phyloP scores from a whole-genome alignment of 2,888 invertebrate genomes.

The Eudasyphora cyanicolor region DNA sequence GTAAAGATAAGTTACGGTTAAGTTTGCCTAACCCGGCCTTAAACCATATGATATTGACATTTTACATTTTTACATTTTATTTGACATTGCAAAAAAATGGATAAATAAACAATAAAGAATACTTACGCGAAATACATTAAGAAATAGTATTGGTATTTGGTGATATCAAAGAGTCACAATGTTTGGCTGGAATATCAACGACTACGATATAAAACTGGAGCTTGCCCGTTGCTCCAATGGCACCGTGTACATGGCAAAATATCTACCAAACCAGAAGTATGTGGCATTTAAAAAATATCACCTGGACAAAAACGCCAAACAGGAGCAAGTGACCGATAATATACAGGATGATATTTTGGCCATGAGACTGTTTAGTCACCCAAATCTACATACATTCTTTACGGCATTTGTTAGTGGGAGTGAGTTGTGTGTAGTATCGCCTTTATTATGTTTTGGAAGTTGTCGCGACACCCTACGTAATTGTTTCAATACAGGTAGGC shows the following conservation, averaged over 20 bases:
- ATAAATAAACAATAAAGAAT: neutral
- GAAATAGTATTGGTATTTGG: too few species aligned
- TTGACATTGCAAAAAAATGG: neutral
- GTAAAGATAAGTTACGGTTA: too few species aligned
- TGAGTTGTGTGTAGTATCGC: conserved; percentile 89
- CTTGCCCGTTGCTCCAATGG: conserved; percentile 87
- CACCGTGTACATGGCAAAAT: conserved; percentile 86
- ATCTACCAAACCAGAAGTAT: conserved; percentile 84
- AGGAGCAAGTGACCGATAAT: conserved; percentile 82
- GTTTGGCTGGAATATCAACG: conserved; percentile 83
- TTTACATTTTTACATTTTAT: too few species aligned
- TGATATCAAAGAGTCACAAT: too few species aligned
- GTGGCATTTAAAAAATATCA: conserved; percentile 89
- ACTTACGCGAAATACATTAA: too few species aligned
- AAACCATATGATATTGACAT: too few species aligned
- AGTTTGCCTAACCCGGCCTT: too few species aligned
- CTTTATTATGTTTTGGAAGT: conserved; percentile 92
- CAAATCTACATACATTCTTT: conserved; percentile 88
- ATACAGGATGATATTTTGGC: conserved; percentile 89
- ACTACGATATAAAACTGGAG: conserved; percentile 86
- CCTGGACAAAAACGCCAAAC: conserved; percentile 84
- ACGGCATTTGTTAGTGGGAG: conserved; percentile 89
- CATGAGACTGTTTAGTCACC: conserved; percentile 89
- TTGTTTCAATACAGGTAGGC: conserved; percentile 83
- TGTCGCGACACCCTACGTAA: conserved; percentile 89